Conservation (phyloP, 2,888 invertebrate genomes). For the Laothoe populi region DNA sequence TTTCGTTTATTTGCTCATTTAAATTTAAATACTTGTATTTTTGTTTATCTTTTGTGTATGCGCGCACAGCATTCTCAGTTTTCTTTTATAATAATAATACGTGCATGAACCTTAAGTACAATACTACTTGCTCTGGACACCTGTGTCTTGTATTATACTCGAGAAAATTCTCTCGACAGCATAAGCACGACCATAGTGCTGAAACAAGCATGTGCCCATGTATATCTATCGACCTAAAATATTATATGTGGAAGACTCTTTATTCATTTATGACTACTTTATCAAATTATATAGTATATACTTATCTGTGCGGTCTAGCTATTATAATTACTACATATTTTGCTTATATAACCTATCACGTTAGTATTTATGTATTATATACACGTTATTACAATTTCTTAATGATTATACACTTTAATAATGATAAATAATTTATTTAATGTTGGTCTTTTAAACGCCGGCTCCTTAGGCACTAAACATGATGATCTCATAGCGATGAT, state of each 20-base stretch:
- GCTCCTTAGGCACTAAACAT: neutral
- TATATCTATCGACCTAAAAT: neutral
- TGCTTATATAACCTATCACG: too few species aligned
- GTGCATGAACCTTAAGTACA: neutral
- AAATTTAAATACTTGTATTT: neutral
- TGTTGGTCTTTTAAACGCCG: neutral
- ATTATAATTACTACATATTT: too few species aligned
- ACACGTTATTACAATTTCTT: neutral
- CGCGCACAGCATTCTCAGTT: too few species aligned
- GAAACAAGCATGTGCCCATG: neutral
- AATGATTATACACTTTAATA: neutral
- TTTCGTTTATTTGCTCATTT: neutral
- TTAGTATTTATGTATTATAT: too few species aligned
- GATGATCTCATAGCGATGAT: neutral
- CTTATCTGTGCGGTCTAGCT: too few species aligned
- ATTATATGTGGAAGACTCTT: too few species aligned
- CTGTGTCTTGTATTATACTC: neutral
- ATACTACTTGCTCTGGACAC: neutral
- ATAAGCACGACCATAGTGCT: neutral
- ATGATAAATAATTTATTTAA: neutral
- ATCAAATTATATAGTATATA: too few species aligned
- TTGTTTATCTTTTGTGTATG: too few species aligned
- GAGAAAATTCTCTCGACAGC: neutral
- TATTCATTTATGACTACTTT: too few species aligned
- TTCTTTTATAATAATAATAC: too few species aligned